Evolutionary conservation across 2,888 invertebrate genomes (phyloP).

Genomic region (Dioctria rufipes): DNA sequence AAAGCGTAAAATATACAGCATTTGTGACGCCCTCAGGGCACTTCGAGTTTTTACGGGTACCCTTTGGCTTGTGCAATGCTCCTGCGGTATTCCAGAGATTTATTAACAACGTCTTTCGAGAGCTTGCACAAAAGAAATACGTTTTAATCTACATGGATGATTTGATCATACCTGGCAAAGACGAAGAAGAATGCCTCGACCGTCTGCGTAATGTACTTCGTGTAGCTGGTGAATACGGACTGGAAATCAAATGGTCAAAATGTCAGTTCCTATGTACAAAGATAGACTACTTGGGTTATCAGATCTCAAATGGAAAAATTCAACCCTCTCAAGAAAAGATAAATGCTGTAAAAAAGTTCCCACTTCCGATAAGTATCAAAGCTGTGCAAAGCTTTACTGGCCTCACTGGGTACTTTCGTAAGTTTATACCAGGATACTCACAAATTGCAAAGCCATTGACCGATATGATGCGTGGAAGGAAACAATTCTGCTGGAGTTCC

Average conservation of each 20-base stretch:
- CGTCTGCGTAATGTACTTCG: constrained; percentile 50
- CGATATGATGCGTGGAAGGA: neutral
- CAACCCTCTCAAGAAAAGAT: constrained; percentile 60
- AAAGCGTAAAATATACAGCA: neutral
- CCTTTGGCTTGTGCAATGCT: too few relatives aligned
- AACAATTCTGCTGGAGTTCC: constrained; percentile 39
- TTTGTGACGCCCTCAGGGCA: neutral
- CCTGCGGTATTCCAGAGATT: too few relatives aligned
- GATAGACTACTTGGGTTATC: constrained; percentile 21
- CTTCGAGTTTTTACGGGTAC: neutral
- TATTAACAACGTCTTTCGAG: neutral
- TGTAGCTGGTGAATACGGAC: constrained; percentile 53
- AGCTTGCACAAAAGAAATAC: too few relatives aligned
- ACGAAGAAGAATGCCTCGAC: too few relatives aligned
- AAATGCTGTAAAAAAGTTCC: constrained; percentile 9
- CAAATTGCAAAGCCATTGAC: constrained; percentile 61
- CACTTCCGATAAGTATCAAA: constrained; percentile 61
- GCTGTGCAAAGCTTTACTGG: constrained; percentile 63
- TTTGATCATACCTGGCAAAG: too few relatives aligned
- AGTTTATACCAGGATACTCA: constrained; percentile 10
- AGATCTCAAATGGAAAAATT: neutral
- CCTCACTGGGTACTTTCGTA: constrained; percentile 56
- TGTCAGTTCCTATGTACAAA: constrained; percentile 56
- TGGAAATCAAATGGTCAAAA: constrained; percentile 59
- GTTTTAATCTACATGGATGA: too few relatives aligned